A percentile compares a stretch with the other conserved stretches of the same genome.
These are phyloP conservation scores for Cephus nigrinus DNA, from an alignment of 2,888 invertebrate species.

Conservation along the genomic window DNA sequence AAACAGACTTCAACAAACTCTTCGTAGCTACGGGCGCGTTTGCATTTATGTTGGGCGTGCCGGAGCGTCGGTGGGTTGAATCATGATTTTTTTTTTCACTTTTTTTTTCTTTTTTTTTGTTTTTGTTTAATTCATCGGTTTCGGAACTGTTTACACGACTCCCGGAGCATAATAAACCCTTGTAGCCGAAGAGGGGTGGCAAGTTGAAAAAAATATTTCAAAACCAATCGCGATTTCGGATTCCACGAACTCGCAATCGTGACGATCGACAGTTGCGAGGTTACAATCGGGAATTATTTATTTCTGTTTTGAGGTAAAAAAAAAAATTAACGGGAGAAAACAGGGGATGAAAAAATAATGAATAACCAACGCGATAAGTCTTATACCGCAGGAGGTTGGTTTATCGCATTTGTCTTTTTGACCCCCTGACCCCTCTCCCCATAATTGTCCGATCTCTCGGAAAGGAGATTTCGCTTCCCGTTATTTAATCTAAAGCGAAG, in stretches of 20 bases:
- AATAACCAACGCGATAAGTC: conserved; percentile 2
- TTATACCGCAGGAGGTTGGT: neutral
- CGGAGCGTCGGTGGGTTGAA: conserved; percentile 2
- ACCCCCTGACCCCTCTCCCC: no score
- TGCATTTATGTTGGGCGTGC: neutral
- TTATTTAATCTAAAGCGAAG: neutral
- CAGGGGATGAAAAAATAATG: conserved; percentile 1
- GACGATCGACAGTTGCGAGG: neutral
- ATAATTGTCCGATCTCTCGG: neutral
- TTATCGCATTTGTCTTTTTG: conserved; percentile 1
- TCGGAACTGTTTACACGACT: neutral
- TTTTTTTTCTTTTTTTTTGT: neutral
- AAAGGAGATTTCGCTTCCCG: neutral
- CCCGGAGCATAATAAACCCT: neutral
- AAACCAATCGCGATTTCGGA: neutral
- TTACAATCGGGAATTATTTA: neutral
- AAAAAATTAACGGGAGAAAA: neutral
- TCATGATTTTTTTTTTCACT: neutral
- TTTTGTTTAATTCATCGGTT: neutral
- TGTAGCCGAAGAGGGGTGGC: neutral
- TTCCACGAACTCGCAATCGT: neutral
- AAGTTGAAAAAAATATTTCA: neutral
- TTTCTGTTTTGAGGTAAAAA: no score
- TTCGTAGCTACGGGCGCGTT: neutral
- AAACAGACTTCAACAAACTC: conserved; percentile 1